Evolutionary conservation across 1,140 invertebrate genomes (phyloP).

Genomic region (Melitaea cinxia): DNA sequence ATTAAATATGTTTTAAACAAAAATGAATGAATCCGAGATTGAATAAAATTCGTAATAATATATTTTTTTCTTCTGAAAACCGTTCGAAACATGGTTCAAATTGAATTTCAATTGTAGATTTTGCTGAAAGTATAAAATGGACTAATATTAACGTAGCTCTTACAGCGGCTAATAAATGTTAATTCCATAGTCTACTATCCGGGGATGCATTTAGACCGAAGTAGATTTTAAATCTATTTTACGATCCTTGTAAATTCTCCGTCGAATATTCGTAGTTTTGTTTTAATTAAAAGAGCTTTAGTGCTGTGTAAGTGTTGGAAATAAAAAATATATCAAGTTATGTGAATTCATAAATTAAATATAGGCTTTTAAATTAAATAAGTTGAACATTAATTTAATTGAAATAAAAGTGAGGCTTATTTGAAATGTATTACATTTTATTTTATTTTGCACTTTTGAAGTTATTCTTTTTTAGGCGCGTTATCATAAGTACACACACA

Average conservation of each 20-base stretch:
- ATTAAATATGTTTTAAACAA: neutral
- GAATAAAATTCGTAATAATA: neutral
- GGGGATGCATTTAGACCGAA: slow-evolving; percentile 32
- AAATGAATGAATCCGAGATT: neutral
- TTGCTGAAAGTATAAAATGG: slow-evolving; percentile 48
- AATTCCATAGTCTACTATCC: slow-evolving; percentile 49
- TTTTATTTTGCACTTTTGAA: too few relatives aligned
- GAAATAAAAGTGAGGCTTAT: too few relatives aligned
- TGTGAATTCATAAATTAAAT: too few relatives aligned
- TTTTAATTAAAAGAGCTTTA: too few relatives aligned
- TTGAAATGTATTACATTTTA: too few relatives aligned
- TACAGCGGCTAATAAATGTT: slow-evolving; percentile 55
- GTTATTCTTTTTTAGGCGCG: too few relatives aligned
- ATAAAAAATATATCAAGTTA: too few relatives aligned
- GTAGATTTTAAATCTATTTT: neutral
- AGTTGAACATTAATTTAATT: too few relatives aligned
- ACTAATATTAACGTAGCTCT: slow-evolving; percentile 59
- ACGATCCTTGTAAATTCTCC: neutral
- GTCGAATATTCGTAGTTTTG: neutral
- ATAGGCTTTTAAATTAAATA: too few relatives aligned
- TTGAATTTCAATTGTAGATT: slow-evolving; percentile 57
- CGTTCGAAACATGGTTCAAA: slow-evolving; percentile 35
- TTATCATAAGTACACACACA: too few relatives aligned
- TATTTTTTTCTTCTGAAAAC: slow-evolving; percentile 33
- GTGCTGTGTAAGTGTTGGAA: too few relatives aligned